Base-by-base conservation (phyloP, 92 coral and sea anemone genomes). In the Palythoa grandis region DNA sequence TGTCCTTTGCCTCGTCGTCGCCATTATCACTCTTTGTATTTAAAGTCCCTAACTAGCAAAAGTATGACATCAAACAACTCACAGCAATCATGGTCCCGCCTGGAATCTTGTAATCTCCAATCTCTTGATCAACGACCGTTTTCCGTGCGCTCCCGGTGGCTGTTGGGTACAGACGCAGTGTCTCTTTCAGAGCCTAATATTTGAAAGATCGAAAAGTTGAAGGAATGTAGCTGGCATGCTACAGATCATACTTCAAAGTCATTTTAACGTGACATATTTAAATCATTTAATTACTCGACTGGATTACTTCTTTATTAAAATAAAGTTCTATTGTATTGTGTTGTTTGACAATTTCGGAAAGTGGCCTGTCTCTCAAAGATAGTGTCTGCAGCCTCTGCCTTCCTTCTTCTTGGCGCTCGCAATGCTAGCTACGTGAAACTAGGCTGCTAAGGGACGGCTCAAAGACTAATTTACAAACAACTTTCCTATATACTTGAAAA, bases 141-240 rank as follows among this genome's bases (percentile, higher is more conserved):
- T 3, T 4, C n/a, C 82, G 82, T 54, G 50, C 70, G 50, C 70
- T 56, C 52, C 82, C 82, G 53, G 69, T 37, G 70, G 82, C 82
- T 77, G 82, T 77, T 60, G 82, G 82, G 70, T 77, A 77, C 68
- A 77, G 24, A n/a, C 82, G 82, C 17, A 77, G 82, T 5, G 82
- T 77, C 37, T 77, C 82, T 57, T 77, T 77, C 53, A 77, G 35
- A 56, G 54, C 82, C 82, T 77, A 3, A 29, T 14, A 16, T 12
- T 24, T 8, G 11, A 53, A 39, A 56, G 54, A 11, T 57, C 17
- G 35, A 20, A 25, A 2, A 16, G 4, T 76, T 25, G 24, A 76
- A 43, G 53, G 1, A 43, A 16, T 7, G 12, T 14, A 72, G 24
- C 77, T 17, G 54, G 29, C 52, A 13, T 70, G 43, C 20, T 22